Evolutionary conservation across 2,797 vertebrate species (phyloP).

Genomic region (Syngnathus acus): DNA sequence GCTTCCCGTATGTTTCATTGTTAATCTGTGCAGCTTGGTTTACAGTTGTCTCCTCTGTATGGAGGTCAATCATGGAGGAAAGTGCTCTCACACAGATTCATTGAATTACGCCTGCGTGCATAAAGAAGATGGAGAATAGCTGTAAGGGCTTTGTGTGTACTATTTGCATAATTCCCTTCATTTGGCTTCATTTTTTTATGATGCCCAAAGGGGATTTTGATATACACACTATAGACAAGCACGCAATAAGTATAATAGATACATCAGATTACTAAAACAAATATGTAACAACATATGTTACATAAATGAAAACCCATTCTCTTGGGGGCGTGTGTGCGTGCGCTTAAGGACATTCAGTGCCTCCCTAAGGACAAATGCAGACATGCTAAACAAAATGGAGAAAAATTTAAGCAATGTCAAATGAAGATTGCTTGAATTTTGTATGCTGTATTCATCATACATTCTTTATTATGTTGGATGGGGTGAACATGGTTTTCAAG

Average conservation of each 20-base stretch:
- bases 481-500: conserved; percentile 11
- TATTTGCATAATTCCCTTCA: conserved; percentile 64
- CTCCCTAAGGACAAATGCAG: conserved; percentile 17
- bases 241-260: conserved; percentile 34
- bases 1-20: conserved; percentile 54
- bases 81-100: conserved; percentile 51
- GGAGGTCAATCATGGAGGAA: conserved; percentile 48
- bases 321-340: conserved; percentile 11
- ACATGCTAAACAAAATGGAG: conserved; percentile 3
- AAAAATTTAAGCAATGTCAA: conserved; percentile 1
- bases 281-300: conserved; percentile 41
- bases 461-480: conserved; percentile 6
- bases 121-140: conserved; percentile 62
- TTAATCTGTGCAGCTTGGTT: conserved; percentile 59
- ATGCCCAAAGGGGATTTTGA: conserved; percentile 51
- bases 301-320: conserved; percentile 44
- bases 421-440: not conserved
- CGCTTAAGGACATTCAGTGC: conserved; percentile 21
- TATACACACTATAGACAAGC: conserved; percentile 41
- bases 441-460: not conserved
- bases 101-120: conserved; percentile 47
- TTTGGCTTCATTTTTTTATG: conserved; percentile 46
- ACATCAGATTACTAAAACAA: conserved; percentile 41
- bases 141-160: conserved; percentile 48
- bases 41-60: conserved; percentile 47